phyloP scores from a whole-genome alignment of 1,140 invertebrate species.

The Ditylenchus dipsaci region DNA sequence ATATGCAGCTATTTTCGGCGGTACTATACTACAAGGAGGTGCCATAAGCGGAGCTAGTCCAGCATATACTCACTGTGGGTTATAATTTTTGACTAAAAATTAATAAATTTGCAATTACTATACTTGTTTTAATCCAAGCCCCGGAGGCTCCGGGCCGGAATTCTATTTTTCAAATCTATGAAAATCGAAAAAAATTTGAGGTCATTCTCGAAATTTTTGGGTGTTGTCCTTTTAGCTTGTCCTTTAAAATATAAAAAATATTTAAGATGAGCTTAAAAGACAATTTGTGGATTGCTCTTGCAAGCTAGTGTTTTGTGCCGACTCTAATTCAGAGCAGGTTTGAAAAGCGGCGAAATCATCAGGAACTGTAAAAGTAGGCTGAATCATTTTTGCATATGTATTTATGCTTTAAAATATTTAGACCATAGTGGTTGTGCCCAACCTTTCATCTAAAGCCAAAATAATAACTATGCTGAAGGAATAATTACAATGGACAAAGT shows the following conservation, averaged over 20 bases:
- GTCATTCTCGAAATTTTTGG: too few relatives aligned
- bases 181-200: too few relatives aligned
- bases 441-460: not conserved
- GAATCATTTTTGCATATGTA: not conserved
- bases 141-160: too few relatives aligned
- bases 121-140: too few relatives aligned
- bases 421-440: not conserved
- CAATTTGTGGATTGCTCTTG: constrained; percentile 38
- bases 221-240: too few relatives aligned
- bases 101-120: too few relatives aligned
- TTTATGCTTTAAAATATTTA: not conserved
- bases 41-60: constrained; percentile 43
- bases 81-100: too few relatives aligned
- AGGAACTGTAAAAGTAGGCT: constrained; percentile 18
- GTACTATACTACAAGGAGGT: constrained; percentile 35
- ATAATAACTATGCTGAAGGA: not conserved
- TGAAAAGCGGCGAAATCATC: constrained; percentile 30
- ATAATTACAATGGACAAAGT: not conserved
- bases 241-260: too few relatives aligned
- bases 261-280: constrained; percentile 32
- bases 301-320: constrained; percentile 44
- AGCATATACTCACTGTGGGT: constrained; percentile 38
- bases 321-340: constrained; percentile 28
- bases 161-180: too few relatives aligned
- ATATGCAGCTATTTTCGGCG: constrained; percentile 38